These are phyloP conservation scores for Anomalospiza imberbis DNA, from an alignment of 2,797 vertebrate species.

Conservation along the genomic window DNA sequence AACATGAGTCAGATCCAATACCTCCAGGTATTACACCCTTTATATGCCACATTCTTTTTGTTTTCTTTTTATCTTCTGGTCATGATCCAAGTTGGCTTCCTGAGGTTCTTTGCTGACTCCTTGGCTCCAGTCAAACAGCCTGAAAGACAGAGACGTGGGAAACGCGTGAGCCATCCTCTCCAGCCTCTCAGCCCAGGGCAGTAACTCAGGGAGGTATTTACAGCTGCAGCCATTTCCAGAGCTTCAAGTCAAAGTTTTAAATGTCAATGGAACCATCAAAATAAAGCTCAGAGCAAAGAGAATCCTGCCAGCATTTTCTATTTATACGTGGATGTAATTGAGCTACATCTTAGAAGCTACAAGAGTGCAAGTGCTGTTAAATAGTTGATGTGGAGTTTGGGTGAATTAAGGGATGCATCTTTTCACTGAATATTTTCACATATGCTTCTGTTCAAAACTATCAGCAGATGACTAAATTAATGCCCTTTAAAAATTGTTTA, in stretches of 20 bases:
- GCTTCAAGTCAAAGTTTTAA: background rate
- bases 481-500: conserved; percentile 27
- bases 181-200: background rate
- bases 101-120: conserved; percentile 74
- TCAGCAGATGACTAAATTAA: conserved; percentile 43
- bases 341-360: background rate
- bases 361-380: background rate
- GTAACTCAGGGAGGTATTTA: background rate
- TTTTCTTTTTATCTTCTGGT: conserved; percentile 72
- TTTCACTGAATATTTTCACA: background rate
- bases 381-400: background rate
- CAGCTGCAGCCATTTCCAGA: conserved; percentile 8
- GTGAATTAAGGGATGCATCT: conserved; percentile 13
- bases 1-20: conserved; percentile 63
- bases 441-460: conserved; percentile 23
- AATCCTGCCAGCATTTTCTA: background rate
- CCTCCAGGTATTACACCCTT: conserved; percentile 73
- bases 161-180: background rate
- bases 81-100: conserved; percentile 71
- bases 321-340: background rate
- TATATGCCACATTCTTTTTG: conserved; percentile 75
- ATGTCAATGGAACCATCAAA: background rate
- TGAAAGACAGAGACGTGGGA: conserved; percentile 63
- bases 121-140: conserved; percentile 64
- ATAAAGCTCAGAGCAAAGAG: background rate